phyloP scores from a whole-genome alignment of 1,140 invertebrate genomes.

The Anastrepha ludens region DNA sequence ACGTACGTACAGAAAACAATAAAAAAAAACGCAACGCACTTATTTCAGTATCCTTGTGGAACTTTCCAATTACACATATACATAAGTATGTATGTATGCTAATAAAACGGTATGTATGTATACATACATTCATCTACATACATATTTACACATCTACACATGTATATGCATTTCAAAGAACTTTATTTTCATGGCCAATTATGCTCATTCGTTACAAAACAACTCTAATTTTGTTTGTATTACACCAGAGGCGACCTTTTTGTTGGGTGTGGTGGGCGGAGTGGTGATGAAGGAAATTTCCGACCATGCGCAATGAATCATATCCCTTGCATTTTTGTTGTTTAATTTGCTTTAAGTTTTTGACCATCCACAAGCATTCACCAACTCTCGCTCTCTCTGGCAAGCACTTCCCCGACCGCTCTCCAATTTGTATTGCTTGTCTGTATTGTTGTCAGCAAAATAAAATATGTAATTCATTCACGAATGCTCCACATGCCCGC shows the following conservation, averaged over 20 bases:
- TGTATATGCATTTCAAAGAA: background rate
- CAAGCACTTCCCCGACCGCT: background rate
- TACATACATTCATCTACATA: conserved; percentile 23
- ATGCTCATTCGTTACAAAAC: background rate
- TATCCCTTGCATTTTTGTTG: background rate
- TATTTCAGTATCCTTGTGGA: too few relatives aligned
- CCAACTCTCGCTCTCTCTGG: background rate
- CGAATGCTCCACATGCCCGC: too few relatives aligned
- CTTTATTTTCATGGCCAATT: conserved; percentile 21
- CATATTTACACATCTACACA: background rate
- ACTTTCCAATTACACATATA: background rate
- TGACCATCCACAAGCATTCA: background rate
- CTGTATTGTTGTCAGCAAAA: background rate
- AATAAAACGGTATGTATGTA: conserved; percentile 9
- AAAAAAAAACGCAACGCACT: too few relatives aligned
- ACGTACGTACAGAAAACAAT: too few relatives aligned
- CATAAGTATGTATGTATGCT: background rate
- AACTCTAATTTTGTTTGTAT: background rate
- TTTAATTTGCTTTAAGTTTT: background rate
- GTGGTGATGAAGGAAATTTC: background rate
- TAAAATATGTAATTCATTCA: background rate
- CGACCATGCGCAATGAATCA: background rate
- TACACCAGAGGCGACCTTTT: background rate
- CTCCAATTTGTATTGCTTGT: background rate
- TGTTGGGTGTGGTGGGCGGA: background rate